Percentiles rank a stretch among this genome's conserved stretches.
Conservation (phyloP, 2,797 vertebrate species). For the Sylvilagus floridanus region DNA sequence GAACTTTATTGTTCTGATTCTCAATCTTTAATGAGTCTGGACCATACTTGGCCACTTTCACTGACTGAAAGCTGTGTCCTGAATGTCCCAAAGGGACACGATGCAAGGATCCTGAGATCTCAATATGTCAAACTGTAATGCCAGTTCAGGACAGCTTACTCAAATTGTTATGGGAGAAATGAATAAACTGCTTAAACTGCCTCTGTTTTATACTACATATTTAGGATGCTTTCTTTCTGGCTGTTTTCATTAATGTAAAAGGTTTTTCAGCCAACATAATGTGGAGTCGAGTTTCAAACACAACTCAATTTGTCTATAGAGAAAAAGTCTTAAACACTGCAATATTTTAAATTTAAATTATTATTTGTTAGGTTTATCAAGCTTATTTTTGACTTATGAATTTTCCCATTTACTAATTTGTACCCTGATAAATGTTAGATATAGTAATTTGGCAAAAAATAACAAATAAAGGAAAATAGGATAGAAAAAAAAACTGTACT, state of each 20-base stretch:
- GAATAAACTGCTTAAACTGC: not conserved
- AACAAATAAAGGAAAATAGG: not conserved
- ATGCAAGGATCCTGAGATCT: not conserved
- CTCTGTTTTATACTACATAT: not conserved
- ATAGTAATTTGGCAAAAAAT: not conserved
- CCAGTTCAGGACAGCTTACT: not conserved
- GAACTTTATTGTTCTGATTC: not conserved
- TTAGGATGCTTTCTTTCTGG: not conserved
- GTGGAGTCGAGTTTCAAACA: not conserved
- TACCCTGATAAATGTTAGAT: not conserved
- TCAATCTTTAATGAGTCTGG: not conserved
- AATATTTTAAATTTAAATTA: not conserved
- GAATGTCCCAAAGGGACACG: not conserved
- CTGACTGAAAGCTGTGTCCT: not conserved
- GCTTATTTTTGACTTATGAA: not conserved
- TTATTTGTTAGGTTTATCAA: not conserved
- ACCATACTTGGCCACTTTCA: not conserved
- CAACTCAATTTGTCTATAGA: not conserved
- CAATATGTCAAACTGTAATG: not conserved
- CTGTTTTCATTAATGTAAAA: not conserved
- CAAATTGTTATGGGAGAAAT: not conserved
- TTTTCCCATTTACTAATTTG: constrained; percentile 20
- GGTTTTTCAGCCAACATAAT: not conserved
- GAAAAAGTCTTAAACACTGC: not conserved
- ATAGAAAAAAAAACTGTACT: not conserved